Evolutionary conservation across 2,113 vertebrate genomes (phyloP).

Genomic region (Cnemophilus loriae): DNA sequence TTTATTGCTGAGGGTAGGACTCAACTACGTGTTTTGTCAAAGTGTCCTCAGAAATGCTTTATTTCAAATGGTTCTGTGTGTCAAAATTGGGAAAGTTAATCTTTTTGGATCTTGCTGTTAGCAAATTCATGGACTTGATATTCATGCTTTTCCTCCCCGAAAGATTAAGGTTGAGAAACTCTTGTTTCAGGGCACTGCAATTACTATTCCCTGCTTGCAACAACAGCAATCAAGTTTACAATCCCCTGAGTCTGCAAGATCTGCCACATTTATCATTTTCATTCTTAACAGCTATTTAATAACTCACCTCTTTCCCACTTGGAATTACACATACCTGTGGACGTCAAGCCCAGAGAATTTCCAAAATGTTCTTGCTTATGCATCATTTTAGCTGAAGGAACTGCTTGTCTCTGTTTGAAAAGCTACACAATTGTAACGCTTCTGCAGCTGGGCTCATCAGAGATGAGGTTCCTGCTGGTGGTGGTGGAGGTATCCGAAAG

Average conservation of each 20-base stretch:
- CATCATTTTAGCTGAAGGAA: not conserved
- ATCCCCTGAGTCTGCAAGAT: constrained; percentile 28
- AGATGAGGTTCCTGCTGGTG: rapidly evolving
- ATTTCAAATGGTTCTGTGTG: constrained; percentile 2
- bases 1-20: constrained; percentile 6
- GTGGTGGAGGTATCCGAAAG: not conserved
- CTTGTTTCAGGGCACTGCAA: constrained; percentile 11
- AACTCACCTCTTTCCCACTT: not conserved
- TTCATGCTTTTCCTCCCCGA: constrained; percentile 9
- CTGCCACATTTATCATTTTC: constrained; percentile 24
- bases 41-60: constrained; percentile 11
- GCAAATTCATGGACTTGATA: constrained; percentile 37
- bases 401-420: not conserved
- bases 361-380: not conserved
- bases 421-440: not conserved
- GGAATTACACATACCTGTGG: not conserved
- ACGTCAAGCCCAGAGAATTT: not conserved
- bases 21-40: not conserved
- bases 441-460: not conserved
- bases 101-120: constrained; percentile 32
- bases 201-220: constrained; percentile 51
- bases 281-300: not conserved
- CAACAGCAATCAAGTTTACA: constrained; percentile 34
- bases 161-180: constrained; percentile 47
- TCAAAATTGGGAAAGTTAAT: constrained; percentile 31